A percentile compares a stretch with the other conserved stretches of the same genome.
These are phyloP conservation scores for Lepidiolamprologus cunningtoni DNA, from an alignment of 2,113 vertebrate species.

Conservation along the genomic window DNA sequence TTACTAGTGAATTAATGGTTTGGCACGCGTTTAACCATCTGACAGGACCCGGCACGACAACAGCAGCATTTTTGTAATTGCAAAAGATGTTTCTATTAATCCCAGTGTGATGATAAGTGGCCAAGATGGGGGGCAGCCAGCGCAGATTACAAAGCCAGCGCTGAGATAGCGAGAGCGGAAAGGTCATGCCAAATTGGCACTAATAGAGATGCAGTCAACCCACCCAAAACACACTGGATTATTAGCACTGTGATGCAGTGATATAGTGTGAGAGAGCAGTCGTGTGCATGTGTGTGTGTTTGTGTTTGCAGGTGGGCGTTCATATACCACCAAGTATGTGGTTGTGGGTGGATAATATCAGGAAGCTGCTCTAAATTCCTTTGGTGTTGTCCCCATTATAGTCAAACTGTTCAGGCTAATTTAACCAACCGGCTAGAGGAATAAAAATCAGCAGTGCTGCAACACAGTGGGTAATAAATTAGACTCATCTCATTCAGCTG, in stretches of 20 bases:
- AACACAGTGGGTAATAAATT: constrained; percentile 28
- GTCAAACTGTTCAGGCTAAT: constrained; percentile 52
- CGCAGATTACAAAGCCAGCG: constrained; percentile 23
- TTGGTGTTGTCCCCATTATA: constrained; percentile 27
- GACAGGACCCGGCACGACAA: constrained; percentile 34
- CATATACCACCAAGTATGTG: not conserved
- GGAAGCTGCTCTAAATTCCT: constrained; percentile 47
- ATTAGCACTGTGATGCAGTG: constrained; percentile 30
- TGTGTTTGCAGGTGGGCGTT: not conserved
- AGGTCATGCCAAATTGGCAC: constrained; percentile 56
- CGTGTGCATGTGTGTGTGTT: not conserved
- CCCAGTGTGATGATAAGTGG: constrained; percentile 52
- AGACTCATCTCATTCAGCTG: constrained; percentile 9
- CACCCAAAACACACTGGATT: constrained; percentile 45
- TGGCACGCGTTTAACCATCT: constrained; percentile 61
- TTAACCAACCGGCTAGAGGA: constrained; percentile 38
- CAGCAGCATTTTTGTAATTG: constrained; percentile 57
- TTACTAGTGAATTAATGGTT: constrained; percentile 59
- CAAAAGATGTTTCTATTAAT: constrained; percentile 62
- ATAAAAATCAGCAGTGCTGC: constrained; percentile 24
- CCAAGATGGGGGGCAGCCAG: not conserved
- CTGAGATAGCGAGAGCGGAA: constrained; percentile 23
- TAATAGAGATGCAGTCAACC: constrained; percentile 44
- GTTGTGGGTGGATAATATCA: constrained; percentile 4
- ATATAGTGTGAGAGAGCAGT: not conserved